phyloP scores from a whole-genome alignment of 2,888 invertebrate genomes.

The Germaria angustata region DNA sequence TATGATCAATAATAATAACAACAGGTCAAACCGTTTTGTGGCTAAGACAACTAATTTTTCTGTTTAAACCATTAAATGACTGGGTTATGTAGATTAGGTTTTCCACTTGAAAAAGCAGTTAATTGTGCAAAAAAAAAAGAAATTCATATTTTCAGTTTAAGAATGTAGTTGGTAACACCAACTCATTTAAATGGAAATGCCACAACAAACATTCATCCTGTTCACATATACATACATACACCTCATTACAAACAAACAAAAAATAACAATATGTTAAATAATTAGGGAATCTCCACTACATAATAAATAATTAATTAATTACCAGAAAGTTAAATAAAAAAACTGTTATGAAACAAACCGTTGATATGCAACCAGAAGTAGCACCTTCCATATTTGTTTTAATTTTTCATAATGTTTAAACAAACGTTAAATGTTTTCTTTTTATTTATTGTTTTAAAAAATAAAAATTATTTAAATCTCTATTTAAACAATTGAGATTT shows the following conservation, averaged over 20 bases:
- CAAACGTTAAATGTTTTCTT: slow-evolving; percentile 30
- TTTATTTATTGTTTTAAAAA: slow-evolving; percentile 1
- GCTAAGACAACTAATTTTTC: background rate
- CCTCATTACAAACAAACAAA: slow-evolving; percentile 33
- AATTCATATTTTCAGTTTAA: too few species aligned
- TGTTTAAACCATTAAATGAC: background rate
- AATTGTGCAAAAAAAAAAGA: too few species aligned
- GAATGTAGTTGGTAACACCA: background rate
- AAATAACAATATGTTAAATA: slow-evolving; percentile 61
- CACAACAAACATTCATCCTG: background rate
- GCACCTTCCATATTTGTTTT: slow-evolving; percentile 68
- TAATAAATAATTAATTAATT: slow-evolving; percentile 33
- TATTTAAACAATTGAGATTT: slow-evolving; percentile 20
- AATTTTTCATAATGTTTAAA: slow-evolving; percentile 66
- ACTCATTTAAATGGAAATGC: background rate
- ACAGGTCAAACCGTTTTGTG: background rate
- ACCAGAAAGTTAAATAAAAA: slow-evolving; percentile 49
- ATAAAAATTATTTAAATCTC: slow-evolving; percentile 2
- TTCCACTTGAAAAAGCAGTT: too few species aligned
- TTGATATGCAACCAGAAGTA: slow-evolving; percentile 33
- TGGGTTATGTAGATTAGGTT: too few species aligned
- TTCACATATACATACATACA: background rate
- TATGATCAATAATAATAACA: background rate
- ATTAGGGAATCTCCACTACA: slow-evolving; percentile 66
- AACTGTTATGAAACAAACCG: slow-evolving; percentile 58